These are phyloP conservation scores for Stegodyphus mimosarum DNA, from an alignment of 1,140 invertebrate species.

Conservation along the genomic window DNA sequence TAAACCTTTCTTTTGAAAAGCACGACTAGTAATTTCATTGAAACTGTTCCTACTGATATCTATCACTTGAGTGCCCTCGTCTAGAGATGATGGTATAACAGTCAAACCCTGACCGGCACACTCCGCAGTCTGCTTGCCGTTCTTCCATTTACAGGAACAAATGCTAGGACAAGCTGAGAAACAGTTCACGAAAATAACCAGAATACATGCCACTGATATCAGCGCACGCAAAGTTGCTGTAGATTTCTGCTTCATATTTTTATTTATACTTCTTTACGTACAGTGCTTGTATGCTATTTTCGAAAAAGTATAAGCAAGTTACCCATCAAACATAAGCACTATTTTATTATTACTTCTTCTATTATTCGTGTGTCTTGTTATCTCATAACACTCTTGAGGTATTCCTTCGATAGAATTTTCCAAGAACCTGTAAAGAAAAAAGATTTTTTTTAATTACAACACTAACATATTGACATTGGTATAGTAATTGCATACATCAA, in stretches of 20 bases:
- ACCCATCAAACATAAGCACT: too few species aligned
- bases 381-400: too few species aligned
- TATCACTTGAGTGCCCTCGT: slow-evolving; percentile 88
- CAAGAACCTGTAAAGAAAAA: too few species aligned
- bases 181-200: slow-evolving; percentile 13
- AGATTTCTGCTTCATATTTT: neutral
- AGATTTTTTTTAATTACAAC: too few species aligned
- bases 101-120: slow-evolving; percentile 84
- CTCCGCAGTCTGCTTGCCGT: slow-evolving; percentile 89
- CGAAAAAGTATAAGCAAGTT: neutral
- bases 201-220: neutral
- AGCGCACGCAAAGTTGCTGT: neutral
- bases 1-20: slow-evolving; percentile 82
- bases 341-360: too few species aligned
- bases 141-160: slow-evolving; percentile 91
- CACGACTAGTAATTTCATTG: slow-evolving; percentile 81
- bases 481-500: too few species aligned
- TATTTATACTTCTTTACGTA: too few species aligned
- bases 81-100: slow-evolving; percentile 83
- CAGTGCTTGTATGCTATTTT: neutral
- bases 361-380: too few species aligned
- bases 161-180: slow-evolving; percentile 44
- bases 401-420: too few species aligned
- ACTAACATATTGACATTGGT: too few species aligned
- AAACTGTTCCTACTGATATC: slow-evolving; percentile 89